phyloP scores from a whole-genome alignment of 1,140 invertebrate species.

The Mya arenaria region DNA sequence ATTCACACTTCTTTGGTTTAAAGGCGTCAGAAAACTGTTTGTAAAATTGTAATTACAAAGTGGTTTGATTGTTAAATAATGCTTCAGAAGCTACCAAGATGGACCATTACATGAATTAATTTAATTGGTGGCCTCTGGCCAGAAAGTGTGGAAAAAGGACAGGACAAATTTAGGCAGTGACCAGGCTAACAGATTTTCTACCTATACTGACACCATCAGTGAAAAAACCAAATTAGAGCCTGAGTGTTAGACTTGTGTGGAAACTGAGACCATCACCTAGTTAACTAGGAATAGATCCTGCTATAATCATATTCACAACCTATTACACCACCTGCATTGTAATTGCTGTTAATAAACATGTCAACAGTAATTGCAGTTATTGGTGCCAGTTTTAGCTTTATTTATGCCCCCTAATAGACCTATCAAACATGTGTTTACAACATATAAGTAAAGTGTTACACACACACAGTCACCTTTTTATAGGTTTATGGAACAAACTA shows the following conservation, averaged over 20 bases:
- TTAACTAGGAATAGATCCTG: too few relatives aligned
- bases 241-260: too few relatives aligned
- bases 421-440: too few relatives aligned
- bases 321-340: neutral
- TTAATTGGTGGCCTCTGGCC: neutral
- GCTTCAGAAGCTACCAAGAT: neutral
- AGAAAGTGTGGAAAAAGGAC: too few relatives aligned
- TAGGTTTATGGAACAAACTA: slow-evolving; percentile 16
- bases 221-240: too few relatives aligned
- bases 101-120: neutral
- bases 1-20: neutral
- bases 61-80: neutral
- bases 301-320: neutral
- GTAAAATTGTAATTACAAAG: neutral
- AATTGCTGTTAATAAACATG: neutral
- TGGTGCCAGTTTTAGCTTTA: neutral
- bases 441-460: too few relatives aligned
- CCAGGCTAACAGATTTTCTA: too few relatives aligned
- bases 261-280: too few relatives aligned
- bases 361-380: slow-evolving; percentile 7
- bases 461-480: too few relatives aligned
- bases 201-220: too few relatives aligned
- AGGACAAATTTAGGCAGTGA: too few relatives aligned
- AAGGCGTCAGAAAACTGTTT: neutral
- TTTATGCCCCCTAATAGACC: neutral